Evolutionary conservation across 2,113 vertebrate genomes (phyloP).

Genomic region (Neodon shergylaensis): DNA sequence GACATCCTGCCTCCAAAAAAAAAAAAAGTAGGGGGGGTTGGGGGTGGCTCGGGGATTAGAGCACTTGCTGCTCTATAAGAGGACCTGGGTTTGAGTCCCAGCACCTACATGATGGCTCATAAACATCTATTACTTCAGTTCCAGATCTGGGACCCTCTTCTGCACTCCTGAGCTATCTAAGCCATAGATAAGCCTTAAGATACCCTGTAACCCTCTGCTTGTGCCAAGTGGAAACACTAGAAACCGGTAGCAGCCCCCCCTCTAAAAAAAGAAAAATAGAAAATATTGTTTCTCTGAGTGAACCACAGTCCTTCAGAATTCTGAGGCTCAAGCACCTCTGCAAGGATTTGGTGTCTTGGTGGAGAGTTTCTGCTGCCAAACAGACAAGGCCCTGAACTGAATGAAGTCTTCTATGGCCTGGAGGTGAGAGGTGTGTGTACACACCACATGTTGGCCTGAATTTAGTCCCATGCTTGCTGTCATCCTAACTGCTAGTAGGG

Average conservation of each 20-base stretch:
- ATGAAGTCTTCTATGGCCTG: not conserved
- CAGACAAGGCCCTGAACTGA: not conserved
- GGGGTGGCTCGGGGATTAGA: no score
- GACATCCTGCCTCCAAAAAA: no score
- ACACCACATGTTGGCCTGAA: not conserved
- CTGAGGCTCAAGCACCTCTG: not conserved
- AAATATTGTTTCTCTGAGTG: not conserved
- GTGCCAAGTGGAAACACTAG: not conserved
- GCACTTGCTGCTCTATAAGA: not conserved
- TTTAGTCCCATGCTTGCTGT: not conserved
- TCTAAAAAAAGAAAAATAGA: not conserved
- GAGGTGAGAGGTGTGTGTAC: not conserved
- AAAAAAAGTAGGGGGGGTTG: fast-evolving
- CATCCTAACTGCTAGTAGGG: not conserved
- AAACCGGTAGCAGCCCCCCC: not conserved
- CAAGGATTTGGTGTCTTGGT: not conserved
- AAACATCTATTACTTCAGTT: not conserved
- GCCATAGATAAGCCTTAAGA: not conserved
- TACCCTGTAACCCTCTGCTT: no score
- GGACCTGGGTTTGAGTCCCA: not conserved
- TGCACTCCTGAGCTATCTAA: not conserved
- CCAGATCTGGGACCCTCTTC: not conserved
- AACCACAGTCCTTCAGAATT: not conserved
- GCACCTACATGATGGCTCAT: not conserved
- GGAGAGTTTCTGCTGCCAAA: not conserved